These are phyloP conservation scores for Danio jaintianensis DNA, from an alignment of 2,797 vertebrate species.

Conservation along the genomic window DNA sequence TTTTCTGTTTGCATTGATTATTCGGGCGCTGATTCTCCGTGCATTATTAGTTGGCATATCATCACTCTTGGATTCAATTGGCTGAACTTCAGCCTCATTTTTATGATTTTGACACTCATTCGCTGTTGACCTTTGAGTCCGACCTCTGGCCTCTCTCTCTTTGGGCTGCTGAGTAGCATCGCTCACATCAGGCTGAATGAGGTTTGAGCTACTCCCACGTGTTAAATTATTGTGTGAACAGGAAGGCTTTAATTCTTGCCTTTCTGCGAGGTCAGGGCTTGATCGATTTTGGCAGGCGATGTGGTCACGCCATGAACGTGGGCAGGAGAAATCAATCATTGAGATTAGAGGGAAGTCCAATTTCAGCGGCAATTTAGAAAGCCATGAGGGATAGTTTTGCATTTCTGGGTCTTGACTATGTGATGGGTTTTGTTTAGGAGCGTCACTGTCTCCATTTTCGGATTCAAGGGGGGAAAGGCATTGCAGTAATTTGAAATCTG, in stretches of 20 bases:
- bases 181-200: slow-evolving; percentile 12
- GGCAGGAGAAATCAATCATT: slow-evolving; percentile 11
- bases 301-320: slow-evolving; percentile 12
- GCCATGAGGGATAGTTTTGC: slow-evolving; percentile 50
- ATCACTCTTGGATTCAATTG: neutral
- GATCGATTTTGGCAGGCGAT: slow-evolving; percentile 23
- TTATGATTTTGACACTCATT: neutral
- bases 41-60: neutral
- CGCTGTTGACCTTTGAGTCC: neutral
- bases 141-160: slow-evolving; percentile 11
- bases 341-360: slow-evolving; percentile 60
- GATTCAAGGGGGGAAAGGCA: slow-evolving; percentile 72
- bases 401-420: neutral
- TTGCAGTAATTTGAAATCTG: slow-evolving; percentile 62
- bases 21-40: slow-evolving; percentile 2
- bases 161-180: neutral
- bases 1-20: neutral
- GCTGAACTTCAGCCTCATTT: neutral
- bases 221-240: neutral
- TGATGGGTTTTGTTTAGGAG: neutral
- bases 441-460: slow-evolving; percentile 27
- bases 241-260: slow-evolving; percentile 7
- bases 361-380: slow-evolving; percentile 44
- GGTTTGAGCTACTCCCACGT: slow-evolving; percentile 1
- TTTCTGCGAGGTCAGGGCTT: slow-evolving; percentile 1